Evolutionary conservation across 2,113 vertebrate genomes (phyloP).

Genomic region (Carollia perspicillata): DNA sequence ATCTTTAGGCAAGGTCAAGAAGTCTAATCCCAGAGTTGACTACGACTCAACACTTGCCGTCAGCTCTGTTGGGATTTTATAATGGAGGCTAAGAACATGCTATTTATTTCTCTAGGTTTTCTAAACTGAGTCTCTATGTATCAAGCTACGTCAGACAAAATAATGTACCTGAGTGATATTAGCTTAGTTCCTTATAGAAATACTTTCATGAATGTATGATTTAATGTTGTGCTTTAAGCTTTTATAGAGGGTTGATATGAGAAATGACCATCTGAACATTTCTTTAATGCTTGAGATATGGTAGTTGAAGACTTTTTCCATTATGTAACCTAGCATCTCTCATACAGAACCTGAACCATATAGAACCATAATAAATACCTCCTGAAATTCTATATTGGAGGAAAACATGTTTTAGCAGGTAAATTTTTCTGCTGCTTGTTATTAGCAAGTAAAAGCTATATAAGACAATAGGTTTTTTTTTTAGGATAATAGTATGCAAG

Average conservation of each 20-base stretch:
- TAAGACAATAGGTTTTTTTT: neutral
- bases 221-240: neutral
- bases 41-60: constrained; percentile 43
- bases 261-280: neutral
- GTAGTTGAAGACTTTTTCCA: neutral
- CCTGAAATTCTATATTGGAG: neutral
- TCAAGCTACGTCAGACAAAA: constrained; percentile 27
- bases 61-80: constrained; percentile 21
- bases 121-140: neutral
- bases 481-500: neutral
- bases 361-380: neutral
- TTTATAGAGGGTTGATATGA: neutral
- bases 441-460: neutral
- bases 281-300: constrained; percentile 27
- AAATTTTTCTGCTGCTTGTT: neutral
- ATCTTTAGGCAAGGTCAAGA: constrained; percentile 64
- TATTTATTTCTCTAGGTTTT: constrained; percentile 42
- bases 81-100: constrained; percentile 49
- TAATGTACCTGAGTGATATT: neutral
- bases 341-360: neutral
- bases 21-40: constrained; percentile 59
- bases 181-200: constrained; percentile 45
- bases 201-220: neutral
- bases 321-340: neutral
- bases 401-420: neutral